Base-by-base conservation (phyloP, 2,888 invertebrate species). In the Drosophila kuntzei region DNA sequence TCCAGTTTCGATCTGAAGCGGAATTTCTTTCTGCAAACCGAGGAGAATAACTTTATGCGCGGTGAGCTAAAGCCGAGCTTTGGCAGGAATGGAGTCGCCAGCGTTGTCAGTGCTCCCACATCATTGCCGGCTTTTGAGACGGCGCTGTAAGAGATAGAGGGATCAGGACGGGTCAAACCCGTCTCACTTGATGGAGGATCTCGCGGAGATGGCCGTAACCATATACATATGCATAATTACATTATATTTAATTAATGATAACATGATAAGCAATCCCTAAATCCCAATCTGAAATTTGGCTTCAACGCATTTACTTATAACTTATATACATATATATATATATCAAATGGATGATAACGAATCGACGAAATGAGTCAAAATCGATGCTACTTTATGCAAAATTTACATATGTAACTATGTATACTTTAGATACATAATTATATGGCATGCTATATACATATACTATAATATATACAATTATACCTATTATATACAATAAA, bases 21-120 rank as follows among this genome's bases (percentile, higher is more conserved):
- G 3, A 92, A 92, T 65, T 91, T 92, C 49, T 92, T 92, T 61
- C 64, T 92, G 69, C 92, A 92, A 81, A 90, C 90, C 27, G 92
- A 92, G 72, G 91, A 92, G 70, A 92, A 92, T 61, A 92, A 92
- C 63, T 92, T 92, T 49, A 92, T 92, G 91, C 91, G 91, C 22
- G 91, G 91, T 14, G 92, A 92, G 76, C 76, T 91, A 49, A 90
- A 89, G 79, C 80, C 80, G 11, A 85, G 72, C 68, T 86, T 86
- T 59, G 78, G 72, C 49, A 67, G 74, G 37, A 63, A 37, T 37
- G 71, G 49, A 37, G 41, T 12, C 34, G 34, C 53, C 43, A 1
- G 18, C 3, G 46, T 8, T 5, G 41, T 34, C 20, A 62, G 34
- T 6, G 78, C 72, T 16, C 53, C 79, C n/a, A 47, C 78, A 14